These are phyloP conservation scores for Pseudorectes ferrugineus DNA, from an alignment of 2,113 vertebrate genomes.

Conservation along the genomic window DNA sequence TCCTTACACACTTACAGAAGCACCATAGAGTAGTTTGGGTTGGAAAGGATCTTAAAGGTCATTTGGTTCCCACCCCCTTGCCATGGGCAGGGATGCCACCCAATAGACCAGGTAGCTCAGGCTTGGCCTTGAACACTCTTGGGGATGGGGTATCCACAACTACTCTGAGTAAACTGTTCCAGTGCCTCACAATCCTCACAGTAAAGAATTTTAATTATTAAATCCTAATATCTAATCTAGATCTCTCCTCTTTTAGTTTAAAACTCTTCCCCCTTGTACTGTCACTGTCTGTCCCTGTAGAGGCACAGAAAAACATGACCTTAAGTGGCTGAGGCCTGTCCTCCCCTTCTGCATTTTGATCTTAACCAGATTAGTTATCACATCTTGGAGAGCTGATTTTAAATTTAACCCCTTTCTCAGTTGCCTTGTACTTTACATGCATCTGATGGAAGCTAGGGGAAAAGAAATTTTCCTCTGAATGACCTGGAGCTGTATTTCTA, in stretches of 20 bases:
- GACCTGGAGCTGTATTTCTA: not conserved
- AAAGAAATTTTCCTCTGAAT: not conserved
- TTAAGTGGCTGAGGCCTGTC: not conserved
- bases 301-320: not conserved
- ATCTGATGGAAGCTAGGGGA: not conserved
- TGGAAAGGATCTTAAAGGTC: not conserved
- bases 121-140: not conserved
- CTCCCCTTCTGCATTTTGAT: not conserved
- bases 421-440: not conserved
- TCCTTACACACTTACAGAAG: accelerated
- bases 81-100: not conserved
- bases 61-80: not conserved
- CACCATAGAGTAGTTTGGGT: not conserved
- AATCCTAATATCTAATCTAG: not conserved
- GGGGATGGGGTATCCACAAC: not conserved
- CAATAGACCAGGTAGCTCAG: not conserved
- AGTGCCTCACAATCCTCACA: not conserved
- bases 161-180: not conserved
- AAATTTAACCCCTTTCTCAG: not conserved
- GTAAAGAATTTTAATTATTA: not conserved
- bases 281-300: not conserved
- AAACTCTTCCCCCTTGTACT: not conserved
- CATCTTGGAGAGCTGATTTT: not conserved
- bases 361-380: not conserved
- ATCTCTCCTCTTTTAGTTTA: not conserved